phyloP scores from a whole-genome alignment of 2,113 vertebrate species.

The Pampusana beccarii region DNA sequence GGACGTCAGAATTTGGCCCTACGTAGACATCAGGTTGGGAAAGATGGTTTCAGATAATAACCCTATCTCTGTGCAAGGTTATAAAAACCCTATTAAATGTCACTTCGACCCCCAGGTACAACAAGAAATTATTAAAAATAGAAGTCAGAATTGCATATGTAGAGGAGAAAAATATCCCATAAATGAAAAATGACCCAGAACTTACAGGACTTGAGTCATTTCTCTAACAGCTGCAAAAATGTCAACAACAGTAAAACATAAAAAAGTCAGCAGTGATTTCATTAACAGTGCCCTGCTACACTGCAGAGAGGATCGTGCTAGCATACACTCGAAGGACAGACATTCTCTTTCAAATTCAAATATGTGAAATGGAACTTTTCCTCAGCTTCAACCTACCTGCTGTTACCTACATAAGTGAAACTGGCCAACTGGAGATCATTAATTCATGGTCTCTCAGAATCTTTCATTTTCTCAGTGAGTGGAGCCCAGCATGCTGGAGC shows the following conservation, averaged over 20 bases:
- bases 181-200: slow-evolving; percentile 47
- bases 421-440: slow-evolving; percentile 5
- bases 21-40: background rate
- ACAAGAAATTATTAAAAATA: slow-evolving; percentile 51
- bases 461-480: slow-evolving; percentile 14
- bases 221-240: slow-evolving; percentile 52
- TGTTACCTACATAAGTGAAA: slow-evolving; percentile 20
- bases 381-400: background rate
- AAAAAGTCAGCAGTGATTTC: slow-evolving; percentile 34
- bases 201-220: background rate
- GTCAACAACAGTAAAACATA: slow-evolving; percentile 29
- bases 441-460: background rate
- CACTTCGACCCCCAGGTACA: background rate
- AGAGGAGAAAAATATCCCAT: background rate
- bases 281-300: background rate
- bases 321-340: background rate
- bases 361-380: background rate
- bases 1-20: background rate
- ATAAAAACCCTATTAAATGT: slow-evolving; percentile 32
- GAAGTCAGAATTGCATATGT: slow-evolving; percentile 14
- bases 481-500: background rate
- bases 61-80: background rate
- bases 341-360: slow-evolving; percentile 29
- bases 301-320: background rate
- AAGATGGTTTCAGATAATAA: background rate